Base-by-base conservation (phyloP, 2,888 invertebrate species). In the Gortyna flavago region DNA sequence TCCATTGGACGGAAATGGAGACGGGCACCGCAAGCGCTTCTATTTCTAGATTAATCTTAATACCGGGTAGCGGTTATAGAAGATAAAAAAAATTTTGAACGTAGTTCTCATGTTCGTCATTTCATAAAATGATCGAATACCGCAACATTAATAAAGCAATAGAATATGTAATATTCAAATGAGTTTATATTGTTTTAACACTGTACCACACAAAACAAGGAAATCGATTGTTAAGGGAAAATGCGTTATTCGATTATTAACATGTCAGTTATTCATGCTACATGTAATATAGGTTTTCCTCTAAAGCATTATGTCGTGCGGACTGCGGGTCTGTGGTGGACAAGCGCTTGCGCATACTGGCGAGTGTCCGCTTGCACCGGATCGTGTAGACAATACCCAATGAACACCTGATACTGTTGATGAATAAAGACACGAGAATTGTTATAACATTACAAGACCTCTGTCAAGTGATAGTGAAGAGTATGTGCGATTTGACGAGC, bases 381-480 rank as follows among this genome's bases (percentile, higher is more conserved):
- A 74, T 83, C 84, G 75, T 72, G 82, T 85, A 66, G 86, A 88
- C 88, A 88, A 88, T 89, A 77, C 81, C 65, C 85, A 86, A 87
- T 89, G 79, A 83, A 77, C 86, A 89, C 81, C 77, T 85, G 88
- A 88, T 77, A 83, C 81, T 81, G 84, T 88, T 89, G 79, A 85
- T 83, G 85, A 85, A 85, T 88, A 80, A 87, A 80, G 77, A 85
- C 78, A 76, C 72, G 75, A 73, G 75, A 88, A 85, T 88, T 85
- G 75, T 81, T 85, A 79, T 81, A 85, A 83, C 77, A 84, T 87
- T 68, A 74, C 87, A 80, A 80, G 85, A 77, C 80, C 69, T 75
- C 68, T 70, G 71, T 41, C 74, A 75, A 78, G 65, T 74, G 61
- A 62, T 32, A 61, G 67, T 74, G 57, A 41, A n/a, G 51, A 68